These are phyloP conservation scores for Petrocephalus zakoni DNA, from an alignment of 2,113 vertebrate species.

Conservation along the genomic window DNA sequence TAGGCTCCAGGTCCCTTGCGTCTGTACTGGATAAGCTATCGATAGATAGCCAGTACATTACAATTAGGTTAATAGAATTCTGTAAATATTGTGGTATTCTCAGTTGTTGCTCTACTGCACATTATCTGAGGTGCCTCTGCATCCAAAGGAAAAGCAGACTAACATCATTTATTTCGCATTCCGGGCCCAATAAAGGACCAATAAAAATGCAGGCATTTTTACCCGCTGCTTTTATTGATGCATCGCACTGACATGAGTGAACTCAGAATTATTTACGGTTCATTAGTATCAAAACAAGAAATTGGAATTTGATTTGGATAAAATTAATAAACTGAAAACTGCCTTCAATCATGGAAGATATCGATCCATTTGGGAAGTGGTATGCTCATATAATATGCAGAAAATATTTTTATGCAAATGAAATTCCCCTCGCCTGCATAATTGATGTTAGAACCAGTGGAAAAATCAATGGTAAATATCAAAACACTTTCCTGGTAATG, in stretches of 20 bases:
- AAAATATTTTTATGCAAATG: constrained; percentile 10
- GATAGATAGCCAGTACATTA: background rate
- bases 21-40: background rate
- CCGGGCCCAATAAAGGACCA: background rate
- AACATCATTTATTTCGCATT: background rate
- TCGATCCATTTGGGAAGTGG: constrained; percentile 1
- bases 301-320: background rate
- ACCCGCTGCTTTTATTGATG: background rate
- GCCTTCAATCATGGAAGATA: background rate
- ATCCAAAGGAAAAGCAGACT: background rate
- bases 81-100: background rate
- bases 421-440: background rate
- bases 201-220: background rate
- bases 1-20: background rate
- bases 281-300: background rate
- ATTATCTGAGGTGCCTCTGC: background rate
- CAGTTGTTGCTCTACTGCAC: background rate
- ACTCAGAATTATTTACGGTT: background rate
- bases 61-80: background rate
- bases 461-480: background rate
- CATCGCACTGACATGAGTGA: background rate
- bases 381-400: background rate
- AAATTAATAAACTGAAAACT: constrained; percentile 6
- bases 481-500: background rate
- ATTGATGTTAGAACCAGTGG: background rate